Base-by-base conservation (phyloP, 2,797 vertebrate genomes). In the Aratinga solstitialis region DNA sequence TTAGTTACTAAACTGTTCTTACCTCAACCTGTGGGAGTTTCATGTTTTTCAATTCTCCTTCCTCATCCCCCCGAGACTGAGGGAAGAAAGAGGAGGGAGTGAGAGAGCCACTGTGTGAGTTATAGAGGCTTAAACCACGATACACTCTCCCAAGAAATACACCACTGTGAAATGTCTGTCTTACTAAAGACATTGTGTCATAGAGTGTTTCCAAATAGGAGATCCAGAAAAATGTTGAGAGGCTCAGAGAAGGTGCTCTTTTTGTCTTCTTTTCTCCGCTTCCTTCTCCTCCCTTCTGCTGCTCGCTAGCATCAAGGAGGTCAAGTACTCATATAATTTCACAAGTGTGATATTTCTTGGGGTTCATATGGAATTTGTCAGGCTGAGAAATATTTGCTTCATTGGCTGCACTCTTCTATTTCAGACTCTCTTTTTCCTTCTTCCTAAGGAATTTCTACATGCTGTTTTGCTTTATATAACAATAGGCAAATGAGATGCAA, bases 401-500 rank as follows among this genome's bases (percentile, higher is more conserved):
- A 36, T 23, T 71, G 23, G 4, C 29, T 79, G 14, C 19, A 63
- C 18, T 61, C 22, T 76, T 77, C 48, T 13, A 61, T 36, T 65
- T 78, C 17, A 51, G n/a, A 27, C 61, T 77, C 29, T 59, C 87
- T 96, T 96, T 89, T 79, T 76, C 84, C 51, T 93, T 82, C 74
- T 86, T 93, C 53, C 50, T 84, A 63, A 89, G 32, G 82, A 76
- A 79, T 91, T 97, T 91, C 56, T 66, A 18, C 59, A 80, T 85
- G 53, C 22, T 94, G 51, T 43, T 96, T 97, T 95, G 65, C 34
- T 96, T 95, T 95, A 94, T 95, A 61, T 92, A 96, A 54, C 78
- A 93, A 78, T 80, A 94, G 61, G 77, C 63, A 97, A 97, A 97
- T 91, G 40, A 96, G 56, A 89, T 84, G 83, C 50, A 97, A 97